These are phyloP conservation scores for Stichodactyla mertensii DNA, from an alignment of 64 coral and sea anemone species.

Conservation along the genomic window DNA sequence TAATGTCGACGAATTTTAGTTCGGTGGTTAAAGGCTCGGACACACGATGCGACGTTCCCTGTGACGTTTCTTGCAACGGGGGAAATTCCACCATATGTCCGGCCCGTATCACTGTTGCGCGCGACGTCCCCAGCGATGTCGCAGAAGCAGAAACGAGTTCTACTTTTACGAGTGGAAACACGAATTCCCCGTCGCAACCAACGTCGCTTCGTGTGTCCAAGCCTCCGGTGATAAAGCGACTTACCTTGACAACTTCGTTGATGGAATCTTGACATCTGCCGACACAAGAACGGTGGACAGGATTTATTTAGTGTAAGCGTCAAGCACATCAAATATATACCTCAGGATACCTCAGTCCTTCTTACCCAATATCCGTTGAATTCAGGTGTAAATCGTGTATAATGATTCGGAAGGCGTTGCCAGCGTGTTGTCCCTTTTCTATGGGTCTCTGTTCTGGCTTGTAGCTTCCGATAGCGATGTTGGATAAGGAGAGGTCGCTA, in stretches of 20 bases:
- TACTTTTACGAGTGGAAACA: too few species aligned
- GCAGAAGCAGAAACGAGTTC: too few species aligned
- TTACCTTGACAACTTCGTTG: neutral
- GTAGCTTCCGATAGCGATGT: constrained; percentile 64
- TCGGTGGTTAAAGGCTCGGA: too few species aligned
- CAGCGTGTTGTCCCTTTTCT: constrained; percentile 48
- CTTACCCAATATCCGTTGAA: constrained; percentile 3
- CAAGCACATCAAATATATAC: neutral
- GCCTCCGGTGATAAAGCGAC: neutral
- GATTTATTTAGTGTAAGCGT: neutral
- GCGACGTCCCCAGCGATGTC: too few species aligned
- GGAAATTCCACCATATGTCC: too few species aligned
- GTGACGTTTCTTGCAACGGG: too few species aligned
- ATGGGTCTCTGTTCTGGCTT: constrained; percentile 28
- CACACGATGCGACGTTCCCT: too few species aligned
- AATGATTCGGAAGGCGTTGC: constrained; percentile 64
- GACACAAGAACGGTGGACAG: neutral
- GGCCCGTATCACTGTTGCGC: too few species aligned
- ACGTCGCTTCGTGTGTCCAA: too few species aligned
- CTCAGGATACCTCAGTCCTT: neutral
- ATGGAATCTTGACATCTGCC: neutral
- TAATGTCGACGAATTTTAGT: too few species aligned
- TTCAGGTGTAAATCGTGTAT: constrained; percentile 49
- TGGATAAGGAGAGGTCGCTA: constrained; percentile 33
- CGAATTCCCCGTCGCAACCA: too few species aligned